Percentiles rank a stretch among this genome's conserved stretches.
These are phyloP conservation scores for Vollenhovia emeryi DNA, from an alignment of 1,140 invertebrate genomes.

Conservation along the genomic window DNA sequence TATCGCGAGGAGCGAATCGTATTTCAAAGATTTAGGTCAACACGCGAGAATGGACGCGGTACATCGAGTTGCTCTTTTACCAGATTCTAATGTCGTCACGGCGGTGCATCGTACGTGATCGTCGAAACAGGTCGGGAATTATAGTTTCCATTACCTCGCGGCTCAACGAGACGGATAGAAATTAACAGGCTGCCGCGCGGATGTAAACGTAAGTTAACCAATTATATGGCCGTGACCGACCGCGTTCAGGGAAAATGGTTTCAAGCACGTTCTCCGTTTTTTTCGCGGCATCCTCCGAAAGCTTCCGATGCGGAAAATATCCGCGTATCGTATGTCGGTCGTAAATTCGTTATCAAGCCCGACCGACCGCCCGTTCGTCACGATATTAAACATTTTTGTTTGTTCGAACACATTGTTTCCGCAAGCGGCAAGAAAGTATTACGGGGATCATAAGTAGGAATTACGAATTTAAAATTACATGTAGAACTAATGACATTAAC, in stretches of 20 bases:
- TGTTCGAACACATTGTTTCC: background rate
- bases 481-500: background rate
- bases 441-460: background rate
- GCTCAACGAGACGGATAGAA: constrained; percentile 21
- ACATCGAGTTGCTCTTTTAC: constrained; percentile 36
- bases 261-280: constrained; percentile 50
- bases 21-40: constrained; percentile 32
- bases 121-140: constrained; percentile 42
- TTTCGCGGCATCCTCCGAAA: background rate
- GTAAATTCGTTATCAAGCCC: constrained; percentile 22
- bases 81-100: constrained; percentile 42
- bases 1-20: constrained; percentile 1
- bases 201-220: constrained; percentile 46
- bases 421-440: background rate
- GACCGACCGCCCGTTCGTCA: background rate
- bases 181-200: constrained; percentile 1
- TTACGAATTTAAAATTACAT: background rate
- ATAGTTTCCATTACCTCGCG: constrained; percentile 55
- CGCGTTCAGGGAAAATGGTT: constrained; percentile 25
- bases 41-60: constrained; percentile 13
- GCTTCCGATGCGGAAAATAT: background rate
- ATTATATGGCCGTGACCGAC: constrained; percentile 54
- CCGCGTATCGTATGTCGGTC: background rate
- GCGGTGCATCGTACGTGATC: constrained; percentile 53
- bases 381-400: constrained; percentile 3